Evolutionary conservation across 1,140 invertebrate genomes (phyloP).

Genomic region (Pseudomyrmex concolor): DNA sequence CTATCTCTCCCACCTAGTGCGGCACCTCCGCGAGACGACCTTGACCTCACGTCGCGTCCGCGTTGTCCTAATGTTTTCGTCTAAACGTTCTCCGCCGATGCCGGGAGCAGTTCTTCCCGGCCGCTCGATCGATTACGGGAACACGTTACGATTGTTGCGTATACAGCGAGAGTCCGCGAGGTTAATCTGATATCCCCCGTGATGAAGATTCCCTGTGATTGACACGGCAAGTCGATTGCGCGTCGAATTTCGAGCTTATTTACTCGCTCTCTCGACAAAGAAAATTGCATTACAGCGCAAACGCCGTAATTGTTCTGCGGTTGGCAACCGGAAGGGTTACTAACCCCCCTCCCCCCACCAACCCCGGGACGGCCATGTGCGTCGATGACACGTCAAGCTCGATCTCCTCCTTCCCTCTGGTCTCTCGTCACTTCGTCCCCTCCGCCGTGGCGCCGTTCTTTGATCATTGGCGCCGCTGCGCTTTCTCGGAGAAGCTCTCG

Average conservation of each 20-base stretch:
- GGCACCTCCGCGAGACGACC: slow-evolving; percentile 75
- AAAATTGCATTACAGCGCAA: background rate
- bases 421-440: background rate
- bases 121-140: background rate
- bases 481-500: background rate
- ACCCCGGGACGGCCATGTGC: background rate
- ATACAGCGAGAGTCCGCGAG: too few relatives aligned
- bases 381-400: background rate
- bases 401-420: background rate
- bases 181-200: too few relatives aligned
- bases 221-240: background rate
- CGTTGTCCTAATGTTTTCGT: slow-evolving; percentile 75
- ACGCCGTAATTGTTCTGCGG: slow-evolving; percentile 23
- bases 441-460: background rate
- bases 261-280: background rate
- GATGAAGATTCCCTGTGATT: too few relatives aligned
- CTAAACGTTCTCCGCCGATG: slow-evolving; percentile 15
- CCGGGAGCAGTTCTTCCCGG: background rate
- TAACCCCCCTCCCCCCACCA: background rate
- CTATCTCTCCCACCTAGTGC: slow-evolving; percentile 65
- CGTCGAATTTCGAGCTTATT: background rate
- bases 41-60: slow-evolving; percentile 82
- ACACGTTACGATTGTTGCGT: too few relatives aligned
- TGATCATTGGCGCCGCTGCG: slow-evolving; percentile 9
- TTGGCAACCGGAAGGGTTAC: background rate